These are phyloP conservation scores for Scolopax bukidnonensis DNA, from an alignment of 2,797 vertebrate genomes.

Conservation along the genomic window DNA sequence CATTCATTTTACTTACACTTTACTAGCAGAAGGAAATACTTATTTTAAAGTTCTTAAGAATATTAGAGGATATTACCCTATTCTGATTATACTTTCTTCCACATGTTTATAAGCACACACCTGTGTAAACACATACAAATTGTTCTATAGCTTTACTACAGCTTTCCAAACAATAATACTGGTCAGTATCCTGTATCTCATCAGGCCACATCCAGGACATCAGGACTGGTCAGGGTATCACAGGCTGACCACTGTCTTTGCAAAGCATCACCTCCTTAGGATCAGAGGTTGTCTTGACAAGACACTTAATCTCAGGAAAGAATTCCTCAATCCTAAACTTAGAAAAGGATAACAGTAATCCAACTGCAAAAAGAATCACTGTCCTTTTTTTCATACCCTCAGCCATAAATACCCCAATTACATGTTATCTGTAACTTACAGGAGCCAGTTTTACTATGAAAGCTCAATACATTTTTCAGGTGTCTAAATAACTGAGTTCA, in stretches of 20 bases:
- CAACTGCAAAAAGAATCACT: neutral
- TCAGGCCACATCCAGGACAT: neutral
- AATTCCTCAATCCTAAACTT: neutral
- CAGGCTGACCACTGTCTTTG: neutral
- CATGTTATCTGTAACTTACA: rapidly evolving
- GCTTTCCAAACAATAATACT: neutral
- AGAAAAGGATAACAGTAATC: neutral
- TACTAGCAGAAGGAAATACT: neutral
- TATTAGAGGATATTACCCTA: neutral
- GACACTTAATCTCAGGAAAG: neutral
- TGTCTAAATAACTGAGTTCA: neutral
- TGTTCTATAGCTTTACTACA: neutral
- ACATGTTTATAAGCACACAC: neutral
- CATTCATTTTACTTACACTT: neutral
- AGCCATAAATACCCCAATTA: neutral
- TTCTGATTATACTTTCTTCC: neutral
- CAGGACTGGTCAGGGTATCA: neutral
- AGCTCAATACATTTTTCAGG: neutral
- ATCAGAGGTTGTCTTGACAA: neutral
- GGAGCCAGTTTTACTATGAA: rapidly evolving
- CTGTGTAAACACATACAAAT: neutral
- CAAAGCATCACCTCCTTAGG: neutral
- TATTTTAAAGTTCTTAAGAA: neutral
- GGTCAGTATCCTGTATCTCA: neutral
- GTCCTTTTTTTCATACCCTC: neutral